phyloP scores from a whole-genome alignment of 2,113 vertebrate genomes.

The Phrynosoma platyrhinos region DNA sequence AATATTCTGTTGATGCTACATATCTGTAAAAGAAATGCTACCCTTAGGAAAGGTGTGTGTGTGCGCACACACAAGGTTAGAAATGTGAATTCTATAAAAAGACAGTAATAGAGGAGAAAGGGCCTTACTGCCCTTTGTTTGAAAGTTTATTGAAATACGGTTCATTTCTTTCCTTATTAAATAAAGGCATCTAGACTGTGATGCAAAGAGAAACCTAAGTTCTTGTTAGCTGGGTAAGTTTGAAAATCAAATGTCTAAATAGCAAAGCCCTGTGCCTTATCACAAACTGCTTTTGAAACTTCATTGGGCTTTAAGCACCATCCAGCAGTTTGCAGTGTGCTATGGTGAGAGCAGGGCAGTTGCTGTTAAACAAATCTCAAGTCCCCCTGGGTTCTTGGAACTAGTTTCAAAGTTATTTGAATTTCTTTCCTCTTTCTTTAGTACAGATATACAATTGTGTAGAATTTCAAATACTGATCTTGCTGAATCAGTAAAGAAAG shows the following conservation, averaged over 20 bases:
- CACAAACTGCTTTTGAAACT: background rate
- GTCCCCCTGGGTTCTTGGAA: background rate
- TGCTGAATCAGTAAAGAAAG: background rate
- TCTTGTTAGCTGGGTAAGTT: background rate
- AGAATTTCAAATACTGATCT: slow-evolving; percentile 32
- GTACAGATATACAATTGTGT: background rate
- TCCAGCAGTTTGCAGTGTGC: background rate
- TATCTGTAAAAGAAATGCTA: background rate
- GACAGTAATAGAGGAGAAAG: background rate
- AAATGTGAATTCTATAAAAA: background rate
- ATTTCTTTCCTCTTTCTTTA: background rate
- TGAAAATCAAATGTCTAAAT: background rate
- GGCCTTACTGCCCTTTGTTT: background rate
- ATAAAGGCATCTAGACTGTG: background rate
- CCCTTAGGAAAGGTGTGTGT: background rate
- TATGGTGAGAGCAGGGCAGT: background rate
- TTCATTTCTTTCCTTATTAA: slow-evolving; percentile 42
- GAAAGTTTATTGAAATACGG: background rate
- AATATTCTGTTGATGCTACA: background rate
- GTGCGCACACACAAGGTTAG: background rate
- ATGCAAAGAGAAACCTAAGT: background rate
- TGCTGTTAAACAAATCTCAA: slow-evolving; percentile 5
- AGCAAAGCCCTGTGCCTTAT: background rate
- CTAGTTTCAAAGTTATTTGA: background rate
- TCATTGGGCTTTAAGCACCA: background rate